Percentiles rank a stretch among this genome's conserved stretches.
Conservation (phyloP, 2,888 invertebrate genomes). For the Stegophylla sp. region DNA sequence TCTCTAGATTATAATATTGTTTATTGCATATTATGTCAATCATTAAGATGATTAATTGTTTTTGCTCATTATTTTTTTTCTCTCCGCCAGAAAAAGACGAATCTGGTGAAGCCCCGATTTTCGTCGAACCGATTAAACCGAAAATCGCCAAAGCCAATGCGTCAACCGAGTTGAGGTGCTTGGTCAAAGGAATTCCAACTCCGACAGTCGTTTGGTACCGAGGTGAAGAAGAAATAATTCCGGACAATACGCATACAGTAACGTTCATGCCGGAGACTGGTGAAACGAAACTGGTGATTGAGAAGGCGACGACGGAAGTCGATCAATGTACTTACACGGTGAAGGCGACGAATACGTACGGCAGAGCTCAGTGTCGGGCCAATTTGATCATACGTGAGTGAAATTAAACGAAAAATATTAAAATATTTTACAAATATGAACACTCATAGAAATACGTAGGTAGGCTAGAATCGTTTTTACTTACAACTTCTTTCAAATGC, state of each 20-base stretch:
- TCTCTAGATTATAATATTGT: no score
- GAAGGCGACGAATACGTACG: conserved; percentile 76
- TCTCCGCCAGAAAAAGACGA: conserved; percentile 70
- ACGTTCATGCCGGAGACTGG: conserved; percentile 72
- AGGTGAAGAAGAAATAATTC: conserved; percentile 71
- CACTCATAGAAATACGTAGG: not conserved
- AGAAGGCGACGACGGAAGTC: conserved; percentile 71
- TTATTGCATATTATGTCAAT: no score
- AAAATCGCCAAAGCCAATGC: conserved; percentile 71
- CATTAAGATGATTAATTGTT: no score
- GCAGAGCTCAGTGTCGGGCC: conserved; percentile 76
- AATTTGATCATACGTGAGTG: conserved; percentile 72
- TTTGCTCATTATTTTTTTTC: not conserved
- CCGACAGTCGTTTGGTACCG: conserved; percentile 77
- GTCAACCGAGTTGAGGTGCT: conserved; percentile 73
- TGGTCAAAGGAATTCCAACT: conserved; percentile 74
- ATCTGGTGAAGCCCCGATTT: conserved; percentile 72
- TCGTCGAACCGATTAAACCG: conserved; percentile 73
- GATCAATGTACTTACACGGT: conserved; percentile 76
- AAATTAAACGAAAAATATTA: no score
- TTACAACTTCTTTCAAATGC: no score
- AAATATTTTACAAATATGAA: conserved; percentile 35
- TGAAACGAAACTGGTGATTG: conserved; percentile 71
- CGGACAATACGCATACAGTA: conserved; percentile 69
- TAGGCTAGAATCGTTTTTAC: not conserved